Base-by-base conservation (phyloP, 2,888 invertebrate genomes). In the Plutella xylostella region DNA sequence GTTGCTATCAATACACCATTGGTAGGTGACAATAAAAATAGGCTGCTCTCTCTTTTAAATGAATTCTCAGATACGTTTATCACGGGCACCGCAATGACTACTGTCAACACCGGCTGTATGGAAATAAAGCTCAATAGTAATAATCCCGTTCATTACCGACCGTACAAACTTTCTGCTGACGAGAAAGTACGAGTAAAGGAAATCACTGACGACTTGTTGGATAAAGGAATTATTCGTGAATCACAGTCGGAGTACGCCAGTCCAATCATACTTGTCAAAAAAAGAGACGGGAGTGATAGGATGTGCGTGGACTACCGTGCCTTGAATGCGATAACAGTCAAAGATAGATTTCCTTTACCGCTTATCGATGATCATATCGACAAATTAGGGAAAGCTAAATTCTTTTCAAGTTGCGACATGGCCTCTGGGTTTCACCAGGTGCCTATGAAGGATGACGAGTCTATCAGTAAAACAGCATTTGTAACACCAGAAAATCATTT, bases 1-100 rank as follows among this genome's bases (percentile, higher is more conserved):
- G 30, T 21, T 2, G 14, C 43, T 11, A 7, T 52, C 2, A 52
- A 51, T 4, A 52, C 54, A 2, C 47, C 51, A 1, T 33, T 52
- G 35, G 18, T 11, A 18, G 35, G 35, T 12, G 18, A 18, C 6
- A 17, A 4, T 35, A 35, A 18, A 35, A 18, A 4, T 9, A 14
- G 6, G 18, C 17, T 35, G 35, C 5, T 33, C 4, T n/a, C 33
- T n/a, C 9, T 33, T 9, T n/a, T 33, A 5, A 14, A 33, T 9
- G 33, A 33, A n/a, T 33, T 11, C 14, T 33, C 33, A 5, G 33
- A 33, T 14, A 4, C 9, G 5, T 33, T n/a, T n/a, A n/a, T n/a
- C n/a, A n/a, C n/a, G n/a, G n/a, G n/a, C n/a, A n/a, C n/a, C n/a
- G n/a, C n/a, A n/a, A n/a, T n/a, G n/a, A n/a, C n/a, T n/a, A n/a